Conservation (phyloP, 2,888 invertebrate genomes). For the Portevinia maculata region DNA sequence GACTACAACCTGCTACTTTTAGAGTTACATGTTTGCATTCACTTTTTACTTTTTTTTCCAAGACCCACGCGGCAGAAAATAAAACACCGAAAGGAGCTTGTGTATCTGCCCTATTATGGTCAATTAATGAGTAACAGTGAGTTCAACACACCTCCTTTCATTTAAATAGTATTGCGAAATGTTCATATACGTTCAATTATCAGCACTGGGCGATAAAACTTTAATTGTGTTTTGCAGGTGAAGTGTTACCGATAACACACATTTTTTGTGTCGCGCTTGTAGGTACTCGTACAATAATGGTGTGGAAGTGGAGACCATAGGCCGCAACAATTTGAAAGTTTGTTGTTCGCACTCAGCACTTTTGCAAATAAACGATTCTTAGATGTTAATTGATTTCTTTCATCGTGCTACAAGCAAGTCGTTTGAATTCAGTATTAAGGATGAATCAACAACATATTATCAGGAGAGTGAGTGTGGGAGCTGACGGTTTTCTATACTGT, state of each 20-base stretch:
- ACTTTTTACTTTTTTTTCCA: too few relatives aligned
- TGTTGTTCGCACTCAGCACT: slow-evolving; percentile 17
- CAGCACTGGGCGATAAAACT: slow-evolving; percentile 13
- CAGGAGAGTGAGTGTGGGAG: not conserved
- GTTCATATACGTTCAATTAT: slow-evolving; percentile 33
- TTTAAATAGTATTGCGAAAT: slow-evolving; percentile 15
- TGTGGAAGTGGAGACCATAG: not conserved
- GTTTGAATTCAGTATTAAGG: slow-evolving; percentile 10
- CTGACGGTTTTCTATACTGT: not conserved
- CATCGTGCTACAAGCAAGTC: slow-evolving; percentile 5
- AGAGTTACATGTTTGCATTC: too few relatives aligned
- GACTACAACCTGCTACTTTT: too few relatives aligned
- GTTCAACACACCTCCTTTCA: slow-evolving; percentile 16
- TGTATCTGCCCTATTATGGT: not conserved
- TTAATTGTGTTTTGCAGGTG: slow-evolving; percentile 11
- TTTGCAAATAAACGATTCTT: slow-evolving; percentile 26
- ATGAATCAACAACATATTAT: slow-evolving; percentile 8
- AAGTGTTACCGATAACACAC: not conserved
- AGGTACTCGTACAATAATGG: not conserved
- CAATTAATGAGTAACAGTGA: slow-evolving; percentile 5
- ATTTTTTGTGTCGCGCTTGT: not conserved
- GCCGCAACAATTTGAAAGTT: slow-evolving; percentile 34
- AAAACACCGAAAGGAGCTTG: not conserved
- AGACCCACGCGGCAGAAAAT: not conserved
- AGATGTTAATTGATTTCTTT: slow-evolving; percentile 21